Evolutionary conservation across 2,888 invertebrate species (phyloP).

Genomic region (Myopa tessellatipennis): DNA sequence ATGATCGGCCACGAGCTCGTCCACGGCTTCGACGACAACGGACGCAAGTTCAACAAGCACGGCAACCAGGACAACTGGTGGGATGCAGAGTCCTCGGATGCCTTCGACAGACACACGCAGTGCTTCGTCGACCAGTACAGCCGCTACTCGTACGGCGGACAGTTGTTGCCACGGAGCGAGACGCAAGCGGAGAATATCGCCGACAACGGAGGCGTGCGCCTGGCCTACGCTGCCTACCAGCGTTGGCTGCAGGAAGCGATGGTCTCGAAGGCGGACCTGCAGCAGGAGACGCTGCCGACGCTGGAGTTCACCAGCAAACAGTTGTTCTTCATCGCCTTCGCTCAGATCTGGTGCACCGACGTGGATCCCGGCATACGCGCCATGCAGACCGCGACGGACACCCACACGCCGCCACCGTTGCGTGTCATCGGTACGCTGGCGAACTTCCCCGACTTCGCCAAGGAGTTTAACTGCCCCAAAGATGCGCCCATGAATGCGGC

Average conservation of each 20-base stretch:
- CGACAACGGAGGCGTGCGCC: constrained; percentile 62
- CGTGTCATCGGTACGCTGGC: constrained; percentile 60
- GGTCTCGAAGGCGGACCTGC: constrained; percentile 39
- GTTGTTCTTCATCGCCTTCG: constrained; percentile 63
- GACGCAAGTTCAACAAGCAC: constrained; percentile 57
- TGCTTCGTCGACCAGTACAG: constrained; percentile 62
- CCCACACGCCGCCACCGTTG: constrained; percentile 56
- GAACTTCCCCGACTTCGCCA: constrained; percentile 60
- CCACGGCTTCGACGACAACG: constrained; percentile 62
- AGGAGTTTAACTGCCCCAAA: constrained; percentile 56
- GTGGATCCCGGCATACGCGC: constrained; percentile 45
- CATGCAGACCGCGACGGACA: constrained; percentile 50
- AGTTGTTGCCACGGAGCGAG: constrained; percentile 51
- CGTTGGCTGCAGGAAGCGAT: constrained; percentile 53
- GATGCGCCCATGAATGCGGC: constrained; percentile 59
- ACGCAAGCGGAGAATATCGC: constrained; percentile 63
- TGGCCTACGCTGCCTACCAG: constrained; percentile 63
- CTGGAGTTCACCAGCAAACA: constrained; percentile 59
- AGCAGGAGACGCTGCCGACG: constrained; percentile 54
- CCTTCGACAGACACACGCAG: constrained; percentile 53
- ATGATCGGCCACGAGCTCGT: constrained; percentile 61
- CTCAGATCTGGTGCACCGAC: constrained; percentile 63
- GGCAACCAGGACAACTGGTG: constrained; percentile 61
- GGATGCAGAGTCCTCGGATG: constrained; percentile 53
- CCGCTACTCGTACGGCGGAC: constrained; percentile 52